These are phyloP conservation scores for Ornithoptera priamus DNA, from an alignment of 2,888 invertebrate species.

Conservation along the genomic window DNA sequence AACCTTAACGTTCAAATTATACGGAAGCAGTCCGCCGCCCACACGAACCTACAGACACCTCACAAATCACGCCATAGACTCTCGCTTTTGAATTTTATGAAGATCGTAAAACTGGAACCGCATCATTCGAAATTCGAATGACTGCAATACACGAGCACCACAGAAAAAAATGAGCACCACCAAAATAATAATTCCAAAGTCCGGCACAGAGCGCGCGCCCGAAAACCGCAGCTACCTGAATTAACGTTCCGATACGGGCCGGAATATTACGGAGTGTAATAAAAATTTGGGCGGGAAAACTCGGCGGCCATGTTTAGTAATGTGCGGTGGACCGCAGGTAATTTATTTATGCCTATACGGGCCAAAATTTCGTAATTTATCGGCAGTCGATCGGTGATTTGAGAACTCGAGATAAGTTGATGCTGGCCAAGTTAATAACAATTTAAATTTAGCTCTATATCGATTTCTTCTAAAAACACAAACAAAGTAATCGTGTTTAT, in stretches of 20 bases:
- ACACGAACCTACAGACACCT: slow-evolving; percentile 50
- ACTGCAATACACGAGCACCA: slow-evolving; percentile 20
- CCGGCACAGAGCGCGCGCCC: slow-evolving; percentile 27
- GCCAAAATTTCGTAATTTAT: slow-evolving; percentile 27
- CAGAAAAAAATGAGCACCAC: slow-evolving; percentile 19
- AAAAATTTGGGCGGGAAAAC: slow-evolving; percentile 36
- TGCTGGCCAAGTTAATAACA: no score
- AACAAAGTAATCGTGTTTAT: no score
- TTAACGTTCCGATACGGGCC: slow-evolving; percentile 59
- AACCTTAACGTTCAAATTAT: slow-evolving; percentile 30
- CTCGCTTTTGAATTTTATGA: slow-evolving; percentile 60
- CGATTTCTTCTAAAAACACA: no score
- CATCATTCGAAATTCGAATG: slow-evolving; percentile 36
- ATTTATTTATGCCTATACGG: slow-evolving; percentile 34
- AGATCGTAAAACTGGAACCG: slow-evolving; percentile 52
- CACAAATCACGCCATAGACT: slow-evolving; percentile 66
- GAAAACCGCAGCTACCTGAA: slow-evolving; percentile 58
- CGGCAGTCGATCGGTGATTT: not conserved
- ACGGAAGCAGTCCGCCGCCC: slow-evolving; percentile 62
- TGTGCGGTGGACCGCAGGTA: slow-evolving; percentile 43
- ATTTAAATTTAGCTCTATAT: no score
- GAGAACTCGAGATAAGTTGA: no score
- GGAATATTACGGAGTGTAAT: slow-evolving; percentile 43
- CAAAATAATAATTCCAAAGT: slow-evolving; percentile 24
- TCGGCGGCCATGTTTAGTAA: slow-evolving; percentile 39